Conservation (phyloP, 2,113 vertebrate species). For the Hemichromis elongatus region DNA sequence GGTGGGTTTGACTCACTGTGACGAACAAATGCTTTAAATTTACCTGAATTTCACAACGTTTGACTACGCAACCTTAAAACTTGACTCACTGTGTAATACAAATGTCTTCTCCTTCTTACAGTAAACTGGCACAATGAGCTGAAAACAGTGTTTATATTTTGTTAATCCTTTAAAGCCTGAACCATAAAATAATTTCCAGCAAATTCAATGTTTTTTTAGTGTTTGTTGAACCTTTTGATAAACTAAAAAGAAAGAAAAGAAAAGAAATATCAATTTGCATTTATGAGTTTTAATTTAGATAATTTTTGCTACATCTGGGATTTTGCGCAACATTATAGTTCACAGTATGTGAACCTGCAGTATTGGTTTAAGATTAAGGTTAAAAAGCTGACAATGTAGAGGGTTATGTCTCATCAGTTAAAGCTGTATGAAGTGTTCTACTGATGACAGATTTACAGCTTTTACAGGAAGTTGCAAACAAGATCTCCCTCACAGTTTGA, state of each 20-base stretch:
- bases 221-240: background rate
- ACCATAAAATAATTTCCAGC: background rate
- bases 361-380: background rate
- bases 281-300: too few species aligned
- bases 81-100: background rate
- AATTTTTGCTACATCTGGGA: too few species aligned
- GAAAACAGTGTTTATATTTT: background rate
- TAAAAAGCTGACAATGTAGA: background rate
- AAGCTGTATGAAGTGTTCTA: background rate
- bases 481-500: background rate
- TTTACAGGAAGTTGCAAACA: background rate
- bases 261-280: too few species aligned
- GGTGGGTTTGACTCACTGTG: background rate
- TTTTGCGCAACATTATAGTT: background rate
- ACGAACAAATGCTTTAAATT: background rate
- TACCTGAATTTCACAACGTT: background rate
- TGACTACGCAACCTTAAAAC: background rate
- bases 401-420: background rate
- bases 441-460: background rate
- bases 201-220: too few species aligned
- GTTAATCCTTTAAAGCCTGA: background rate
- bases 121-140: accelerated
- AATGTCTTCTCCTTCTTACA: background rate
- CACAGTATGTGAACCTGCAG: background rate
- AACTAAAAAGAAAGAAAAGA: background rate